Evolutionary conservation across 2,797 vertebrate genomes (phyloP), one percentile per base, ranked within the genome.

Genomic region (Syngnathus acus): DNA sequence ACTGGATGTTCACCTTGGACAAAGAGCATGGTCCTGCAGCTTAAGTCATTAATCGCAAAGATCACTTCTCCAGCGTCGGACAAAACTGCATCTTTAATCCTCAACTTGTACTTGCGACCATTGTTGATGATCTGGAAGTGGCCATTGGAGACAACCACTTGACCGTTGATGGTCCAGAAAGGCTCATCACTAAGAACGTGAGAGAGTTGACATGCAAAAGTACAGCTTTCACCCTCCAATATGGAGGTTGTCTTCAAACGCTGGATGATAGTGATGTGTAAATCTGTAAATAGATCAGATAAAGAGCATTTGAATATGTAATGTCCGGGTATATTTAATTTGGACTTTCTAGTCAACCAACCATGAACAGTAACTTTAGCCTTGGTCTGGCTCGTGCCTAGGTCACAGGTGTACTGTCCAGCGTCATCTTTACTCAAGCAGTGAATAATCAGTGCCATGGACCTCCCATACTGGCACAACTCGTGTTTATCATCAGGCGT

Each of bases 161-260:
- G 91, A 59, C 93, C 93, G 0, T 92, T 93, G 32, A 99, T 70
- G 0, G 69, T 93, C 97, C 97, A 99, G 10, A 9, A 74, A 1
- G 91, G 93, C 17, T 85, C 75, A 5, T 93, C 89, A 0, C 87
- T 76, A 5, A 93, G 87, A 72, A 94, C 88, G 0, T 95, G 95
- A 58, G 97, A 99, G 47, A 99, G 87, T 62, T 92, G 66, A 14
- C 95, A 98, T 72, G 97, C 95, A 50, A 99, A 98, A 45, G 69
- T 90, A 82, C 95, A 97, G 65, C 76, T 84, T 78, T 97, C 94
- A 0, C 95, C 95, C 74, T 96, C 94, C 9, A 91, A 83, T 37
- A 95, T 86, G 62, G 94, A 90, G 0, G 74, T 76, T 3, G 92
- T 95, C 83, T 94, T 95, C 63, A 98, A 77, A 0, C 95, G 89